Base-by-base conservation (phyloP, 2,888 invertebrate species). In the Sialis lutaria region DNA sequence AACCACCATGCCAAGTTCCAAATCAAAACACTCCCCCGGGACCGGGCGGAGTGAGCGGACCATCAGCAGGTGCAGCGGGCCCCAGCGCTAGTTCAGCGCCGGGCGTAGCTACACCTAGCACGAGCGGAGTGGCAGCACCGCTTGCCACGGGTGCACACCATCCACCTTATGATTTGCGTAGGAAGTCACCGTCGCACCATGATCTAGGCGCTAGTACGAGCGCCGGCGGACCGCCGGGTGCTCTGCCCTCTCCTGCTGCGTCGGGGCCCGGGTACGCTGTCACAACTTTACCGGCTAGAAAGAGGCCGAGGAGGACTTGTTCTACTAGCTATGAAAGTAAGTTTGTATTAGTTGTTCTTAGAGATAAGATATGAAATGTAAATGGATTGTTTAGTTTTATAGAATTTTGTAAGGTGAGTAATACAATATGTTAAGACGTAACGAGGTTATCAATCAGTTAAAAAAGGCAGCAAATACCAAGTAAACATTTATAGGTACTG, bases 161-260 rank as follows among this genome's bases (percentile, higher is more conserved):
- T 64, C 86, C 89, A 54, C 91, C 91, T 2, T 91, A 91, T 63
- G 91, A 91, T 65, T 70, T 91, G 60, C 75, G 91, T 51, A 75
- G 90, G 57, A 91, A 91, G 68, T 86, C 82, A 54, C 85, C 84
- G 42, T 79, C 81, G 42, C 74, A 75, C 57, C 71, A 72, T 53
- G 79, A 79, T 61, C 75, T 79, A 55, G 80, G 79, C 55, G 80
- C 82, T 47, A 78, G 81, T 50, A 78, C 82, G 31, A 65, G 65
- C 51, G 65, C 65, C 33, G 65, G 65, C 30, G 67, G 65, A 8
- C 65, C 65, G 1, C 65, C 57, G 56, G 72, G 63, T 57, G 69
- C 60, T 57, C 67, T 62, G 57, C 70, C 60, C 52, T 69, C 58
- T 51, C 69, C 58, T 55, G 65, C 71, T 35, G 68, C 70, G 39